Evolutionary conservation across 2,888 invertebrate species (phyloP).

Genomic region (Aelia acuminata): DNA sequence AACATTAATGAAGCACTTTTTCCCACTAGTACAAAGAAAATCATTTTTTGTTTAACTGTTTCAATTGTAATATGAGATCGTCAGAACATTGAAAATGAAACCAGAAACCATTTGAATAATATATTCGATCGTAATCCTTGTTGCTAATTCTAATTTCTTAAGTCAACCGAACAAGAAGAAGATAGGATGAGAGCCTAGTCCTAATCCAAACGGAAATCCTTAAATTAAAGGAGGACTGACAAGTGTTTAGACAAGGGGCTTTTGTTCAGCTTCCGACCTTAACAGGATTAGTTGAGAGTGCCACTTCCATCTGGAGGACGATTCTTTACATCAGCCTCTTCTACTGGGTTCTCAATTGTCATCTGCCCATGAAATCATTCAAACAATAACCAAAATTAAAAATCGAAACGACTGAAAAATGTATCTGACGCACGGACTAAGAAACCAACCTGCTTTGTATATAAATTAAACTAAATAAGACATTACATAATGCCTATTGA

Average conservation of each 20-base stretch:
- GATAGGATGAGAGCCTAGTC: neutral
- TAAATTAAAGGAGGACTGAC: conserved; percentile 44
- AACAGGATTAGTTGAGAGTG: conserved; percentile 38
- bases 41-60: neutral
- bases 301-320: neutral
- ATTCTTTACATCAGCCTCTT: neutral
- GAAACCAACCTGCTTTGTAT: too few species aligned
- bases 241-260: conserved; percentile 32
- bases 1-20: neutral
- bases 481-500: too few species aligned
- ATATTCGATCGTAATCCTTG: neutral
- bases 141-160: conserved; percentile 24
- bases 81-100: neutral
- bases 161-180: neutral
- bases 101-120: neutral
- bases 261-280: neutral
- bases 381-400: neutral
- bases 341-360: neutral
- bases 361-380: neutral
- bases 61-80: neutral
- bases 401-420: neutral
- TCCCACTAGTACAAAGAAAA: neutral
- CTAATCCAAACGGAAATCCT: conserved; percentile 42
- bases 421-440: neutral
- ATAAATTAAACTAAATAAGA: too few species aligned